Conservation (phyloP, 2,113 vertebrate genomes). For the Haliaeetus leucogaster region DNA sequence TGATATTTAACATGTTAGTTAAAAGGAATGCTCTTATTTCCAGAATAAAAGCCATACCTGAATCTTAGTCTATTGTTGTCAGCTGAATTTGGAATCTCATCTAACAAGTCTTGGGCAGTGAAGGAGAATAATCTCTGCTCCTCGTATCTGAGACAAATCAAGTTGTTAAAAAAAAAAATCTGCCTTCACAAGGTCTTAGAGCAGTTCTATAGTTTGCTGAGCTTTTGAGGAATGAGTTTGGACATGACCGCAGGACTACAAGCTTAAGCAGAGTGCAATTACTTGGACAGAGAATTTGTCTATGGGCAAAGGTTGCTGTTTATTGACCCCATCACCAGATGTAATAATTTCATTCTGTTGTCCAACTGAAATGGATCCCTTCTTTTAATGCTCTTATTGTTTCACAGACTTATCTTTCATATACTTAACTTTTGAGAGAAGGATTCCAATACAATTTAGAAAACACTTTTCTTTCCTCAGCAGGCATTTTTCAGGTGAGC, state of each 20-base stretch:
- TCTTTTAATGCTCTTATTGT: background rate
- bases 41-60: background rate
- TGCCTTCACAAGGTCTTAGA: background rate
- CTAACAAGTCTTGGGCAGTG: background rate
- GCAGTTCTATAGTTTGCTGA: background rate
- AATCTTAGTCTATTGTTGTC: background rate
- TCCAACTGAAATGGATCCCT: background rate
- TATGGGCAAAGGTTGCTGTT: background rate
- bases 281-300: background rate
- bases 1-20: background rate
- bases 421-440: background rate
- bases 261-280: background rate
- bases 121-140: background rate
- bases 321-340: background rate
- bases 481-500: background rate
- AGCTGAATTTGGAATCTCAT: background rate
- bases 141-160: background rate
- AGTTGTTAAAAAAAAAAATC: background rate
- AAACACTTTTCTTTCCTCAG: background rate
- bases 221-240: background rate
- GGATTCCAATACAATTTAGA: background rate
- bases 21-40: background rate
- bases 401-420: background rate
- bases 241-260: background rate
- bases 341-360: background rate